phyloP scores from a whole-genome alignment of 30 jellyfish, hydroid and myxozoan species.

The Hydractinia symbiolongicarpus region DNA sequence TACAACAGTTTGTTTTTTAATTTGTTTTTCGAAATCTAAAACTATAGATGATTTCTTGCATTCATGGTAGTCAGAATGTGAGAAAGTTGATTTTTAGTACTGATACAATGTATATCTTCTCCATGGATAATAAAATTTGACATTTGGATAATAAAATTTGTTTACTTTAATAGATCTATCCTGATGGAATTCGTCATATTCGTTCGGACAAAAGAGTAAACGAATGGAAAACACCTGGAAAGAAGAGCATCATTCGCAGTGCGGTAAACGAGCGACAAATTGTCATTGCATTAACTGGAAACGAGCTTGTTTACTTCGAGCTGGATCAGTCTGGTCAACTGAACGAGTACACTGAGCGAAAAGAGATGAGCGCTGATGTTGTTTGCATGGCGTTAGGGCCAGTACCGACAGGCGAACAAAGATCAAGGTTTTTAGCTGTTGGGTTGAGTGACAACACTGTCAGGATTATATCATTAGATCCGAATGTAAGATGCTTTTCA shows the following conservation, averaged over 20 bases:
- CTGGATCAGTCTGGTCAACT: slow-evolving; percentile 98
- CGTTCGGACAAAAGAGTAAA: slow-evolving; percentile 94
- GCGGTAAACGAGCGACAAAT: slow-evolving; percentile 97
- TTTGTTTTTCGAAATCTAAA: no score
- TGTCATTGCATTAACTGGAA: slow-evolving; percentile 93
- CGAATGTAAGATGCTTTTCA: slow-evolving; percentile 48
- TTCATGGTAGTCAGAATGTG: no score
- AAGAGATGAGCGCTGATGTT: slow-evolving; percentile 97
- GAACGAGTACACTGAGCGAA: slow-evolving; percentile 95
- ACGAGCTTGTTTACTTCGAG: slow-evolving; percentile 96
- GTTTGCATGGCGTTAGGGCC: slow-evolving; percentile 99
- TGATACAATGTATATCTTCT: no score
- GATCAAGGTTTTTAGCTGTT: slow-evolving; percentile 92
- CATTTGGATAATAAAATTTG: not conserved
- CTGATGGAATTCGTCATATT: slow-evolving; percentile 98
- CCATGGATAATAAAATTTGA: not conserved
- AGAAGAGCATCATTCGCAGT: slow-evolving; percentile 81
- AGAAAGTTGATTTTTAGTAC: no score
- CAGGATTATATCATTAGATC: slow-evolving; percentile 88
- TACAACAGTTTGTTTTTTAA: no score
- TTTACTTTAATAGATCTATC: slow-evolving; percentile 51
- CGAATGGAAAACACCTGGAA: slow-evolving; percentile 99
- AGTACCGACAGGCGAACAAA: slow-evolving; percentile 92
- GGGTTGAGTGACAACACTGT: slow-evolving; percentile 96
- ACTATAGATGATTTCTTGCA: no score